phyloP scores from a whole-genome alignment of 1,140 invertebrate genomes.

The Saccostrea glomerata region DNA sequence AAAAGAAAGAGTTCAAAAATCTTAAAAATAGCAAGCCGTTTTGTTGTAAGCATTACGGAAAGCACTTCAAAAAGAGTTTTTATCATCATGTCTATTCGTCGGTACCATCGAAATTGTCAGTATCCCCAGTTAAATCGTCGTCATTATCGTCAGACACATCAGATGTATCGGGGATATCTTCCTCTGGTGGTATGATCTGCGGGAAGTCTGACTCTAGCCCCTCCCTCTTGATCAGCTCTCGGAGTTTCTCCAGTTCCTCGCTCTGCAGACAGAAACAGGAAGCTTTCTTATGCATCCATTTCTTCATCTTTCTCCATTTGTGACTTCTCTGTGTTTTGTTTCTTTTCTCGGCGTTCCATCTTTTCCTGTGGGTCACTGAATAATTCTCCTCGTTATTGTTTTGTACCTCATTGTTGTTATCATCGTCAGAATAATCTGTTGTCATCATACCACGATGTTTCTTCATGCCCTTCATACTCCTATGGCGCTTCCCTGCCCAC shows the following conservation, averaged over 20 bases:
- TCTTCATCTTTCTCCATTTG: constrained; percentile 5
- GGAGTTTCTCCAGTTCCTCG: not conserved
- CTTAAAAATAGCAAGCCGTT: no score
- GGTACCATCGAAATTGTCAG: not conserved
- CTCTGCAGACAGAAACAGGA: constrained; percentile 11
- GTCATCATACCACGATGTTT: not conserved
- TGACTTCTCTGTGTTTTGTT: not conserved
- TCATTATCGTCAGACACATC: not conserved
- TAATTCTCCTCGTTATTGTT: not conserved
- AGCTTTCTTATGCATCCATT: not conserved
- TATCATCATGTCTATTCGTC: no score
- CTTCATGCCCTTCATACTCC: not conserved
- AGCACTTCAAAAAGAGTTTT: no score
- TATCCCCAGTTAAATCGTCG: not conserved
- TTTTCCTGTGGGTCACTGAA: not conserved
- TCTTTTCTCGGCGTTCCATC: not conserved
- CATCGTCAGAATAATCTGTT: not conserved
- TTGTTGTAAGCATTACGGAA: no score
- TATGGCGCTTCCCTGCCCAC: not conserved
- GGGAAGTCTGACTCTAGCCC: not conserved
- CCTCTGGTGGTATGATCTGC: not conserved
- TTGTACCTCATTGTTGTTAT: not conserved
- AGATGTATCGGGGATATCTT: not conserved
- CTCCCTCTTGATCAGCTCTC: not conserved
- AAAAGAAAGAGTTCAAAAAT: no score